These are phyloP conservation scores for Cyanoliseus patagonus DNA, from an alignment of 2,113 vertebrate genomes.

Conservation along the genomic window DNA sequence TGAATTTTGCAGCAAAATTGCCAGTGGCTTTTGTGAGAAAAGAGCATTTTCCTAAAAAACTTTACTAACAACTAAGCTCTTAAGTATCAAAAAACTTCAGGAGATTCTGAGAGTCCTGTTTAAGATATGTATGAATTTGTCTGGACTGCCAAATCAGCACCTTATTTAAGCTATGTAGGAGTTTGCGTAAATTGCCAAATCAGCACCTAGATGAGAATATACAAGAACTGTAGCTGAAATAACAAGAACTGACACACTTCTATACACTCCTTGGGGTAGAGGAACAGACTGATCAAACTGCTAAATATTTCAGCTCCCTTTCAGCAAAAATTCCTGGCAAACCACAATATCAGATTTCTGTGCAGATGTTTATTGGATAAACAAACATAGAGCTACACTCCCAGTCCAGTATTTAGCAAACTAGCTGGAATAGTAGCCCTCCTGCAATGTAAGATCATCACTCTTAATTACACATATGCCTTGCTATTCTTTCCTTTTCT, in stretches of 20 bases:
- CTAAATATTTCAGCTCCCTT: constrained; percentile 30
- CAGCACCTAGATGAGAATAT: background rate
- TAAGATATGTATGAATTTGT: background rate
- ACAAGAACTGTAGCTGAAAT: background rate
- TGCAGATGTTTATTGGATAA: background rate
- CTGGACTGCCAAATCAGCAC: background rate
- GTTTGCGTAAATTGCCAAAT: background rate
- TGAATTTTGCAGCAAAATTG: background rate
- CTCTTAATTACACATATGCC: constrained; percentile 28
- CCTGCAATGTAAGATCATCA: background rate
- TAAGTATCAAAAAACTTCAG: background rate
- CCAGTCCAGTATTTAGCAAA: background rate
- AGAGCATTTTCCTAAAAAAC: background rate
- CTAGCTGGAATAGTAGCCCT: background rate
- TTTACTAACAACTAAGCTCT: background rate
- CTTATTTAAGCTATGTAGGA: background rate
- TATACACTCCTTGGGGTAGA: background rate
- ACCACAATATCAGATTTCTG: background rate
- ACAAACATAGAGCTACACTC: background rate
- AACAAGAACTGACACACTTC: constrained; percentile 3
- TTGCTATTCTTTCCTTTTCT: background rate
- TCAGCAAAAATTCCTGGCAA: constrained; percentile 4
- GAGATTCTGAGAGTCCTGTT: background rate
- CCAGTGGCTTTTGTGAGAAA: background rate
- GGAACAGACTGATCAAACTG: background rate